Conservation (phyloP, 2,888 invertebrate species). For the Morinoia aosen region DNA sequence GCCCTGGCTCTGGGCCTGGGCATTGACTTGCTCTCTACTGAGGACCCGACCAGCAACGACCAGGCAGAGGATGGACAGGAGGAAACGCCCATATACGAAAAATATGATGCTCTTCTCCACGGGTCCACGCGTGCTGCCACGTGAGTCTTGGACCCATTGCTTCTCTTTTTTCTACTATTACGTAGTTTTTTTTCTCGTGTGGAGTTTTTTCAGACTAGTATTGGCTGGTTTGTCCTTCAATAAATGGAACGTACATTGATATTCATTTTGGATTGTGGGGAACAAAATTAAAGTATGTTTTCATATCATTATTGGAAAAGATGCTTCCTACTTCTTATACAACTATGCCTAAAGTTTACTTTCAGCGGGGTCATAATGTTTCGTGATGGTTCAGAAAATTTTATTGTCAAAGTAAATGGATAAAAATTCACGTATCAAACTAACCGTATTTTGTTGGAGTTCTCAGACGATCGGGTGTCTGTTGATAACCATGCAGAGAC, state of each 20-base stretch:
- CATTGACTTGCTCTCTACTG: slow-evolving; percentile 86
- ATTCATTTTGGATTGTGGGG: background rate
- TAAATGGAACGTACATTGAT: background rate
- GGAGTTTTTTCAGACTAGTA: background rate
- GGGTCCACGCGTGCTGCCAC: slow-evolving; percentile 82
- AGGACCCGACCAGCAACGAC: slow-evolving; percentile 76
- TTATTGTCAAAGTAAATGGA: too few relatives aligned
- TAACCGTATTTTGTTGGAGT: too few relatives aligned
- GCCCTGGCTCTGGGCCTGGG: slow-evolving; percentile 86
- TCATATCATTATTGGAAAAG: background rate
- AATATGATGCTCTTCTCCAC: slow-evolving; percentile 91
- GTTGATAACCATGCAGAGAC: too few relatives aligned
- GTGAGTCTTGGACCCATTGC: slow-evolving; percentile 70
- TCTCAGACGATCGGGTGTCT: too few relatives aligned
- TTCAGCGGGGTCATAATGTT: too few relatives aligned
- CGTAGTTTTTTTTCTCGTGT: too few relatives aligned
- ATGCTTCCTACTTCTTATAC: too few relatives aligned
- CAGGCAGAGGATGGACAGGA: slow-evolving; percentile 77
- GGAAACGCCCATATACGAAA: slow-evolving; percentile 86
- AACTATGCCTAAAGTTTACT: too few relatives aligned
- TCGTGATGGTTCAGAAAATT: too few relatives aligned
- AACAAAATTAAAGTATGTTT: background rate
- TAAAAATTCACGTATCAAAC: too few relatives aligned
- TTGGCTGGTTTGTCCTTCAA: background rate
- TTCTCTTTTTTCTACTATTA: background rate